These are phyloP conservation scores for Arenaria interpres DNA, from an alignment of 2,113 vertebrate genomes.

Conservation along the genomic window DNA sequence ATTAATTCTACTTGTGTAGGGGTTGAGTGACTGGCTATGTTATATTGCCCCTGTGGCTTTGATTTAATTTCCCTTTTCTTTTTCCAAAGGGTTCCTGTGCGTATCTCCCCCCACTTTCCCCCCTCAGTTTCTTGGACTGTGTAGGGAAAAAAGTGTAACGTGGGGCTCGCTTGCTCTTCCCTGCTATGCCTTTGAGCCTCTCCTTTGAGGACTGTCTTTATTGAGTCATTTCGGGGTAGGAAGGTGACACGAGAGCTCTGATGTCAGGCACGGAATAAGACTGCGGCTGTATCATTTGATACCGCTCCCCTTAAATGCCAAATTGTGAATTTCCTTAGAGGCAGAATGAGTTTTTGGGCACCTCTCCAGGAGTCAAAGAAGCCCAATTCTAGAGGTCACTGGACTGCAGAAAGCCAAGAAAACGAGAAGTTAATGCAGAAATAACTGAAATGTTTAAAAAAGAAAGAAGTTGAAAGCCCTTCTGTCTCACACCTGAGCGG, in stretches of 20 bases:
- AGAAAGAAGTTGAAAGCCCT: not conserved
- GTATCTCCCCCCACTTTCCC: not conserved
- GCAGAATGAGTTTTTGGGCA: conserved; percentile 52
- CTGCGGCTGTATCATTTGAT: conserved; percentile 43
- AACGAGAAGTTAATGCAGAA: not conserved
- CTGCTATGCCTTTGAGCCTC: not conserved
- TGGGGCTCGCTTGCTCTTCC: not conserved
- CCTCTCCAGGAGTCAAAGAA: conserved; percentile 54
- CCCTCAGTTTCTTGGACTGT: not conserved
- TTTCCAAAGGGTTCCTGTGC: not conserved
- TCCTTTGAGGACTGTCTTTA: not conserved
- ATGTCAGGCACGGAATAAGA: conserved; percentile 38
- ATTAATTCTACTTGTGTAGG: not conserved
- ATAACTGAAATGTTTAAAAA: not conserved
- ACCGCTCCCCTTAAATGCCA: conserved; percentile 55
- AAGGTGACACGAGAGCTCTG: conserved; percentile 46
- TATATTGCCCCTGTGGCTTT: not conserved
- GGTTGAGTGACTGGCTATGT: not conserved
- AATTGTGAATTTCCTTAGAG: conserved; percentile 59
- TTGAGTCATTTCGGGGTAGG: not conserved
- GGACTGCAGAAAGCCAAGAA: conserved; percentile 34
- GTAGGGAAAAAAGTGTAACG: not conserved
- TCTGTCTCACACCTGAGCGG: not conserved
- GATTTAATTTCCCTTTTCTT: fast-evolving
- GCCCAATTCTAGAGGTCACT: conserved; percentile 44